Percentiles rank a stretch among this genome's conserved stretches.
Conservation (phyloP, 1,140 invertebrate species). For the Drosophila lacteicornis region DNA sequence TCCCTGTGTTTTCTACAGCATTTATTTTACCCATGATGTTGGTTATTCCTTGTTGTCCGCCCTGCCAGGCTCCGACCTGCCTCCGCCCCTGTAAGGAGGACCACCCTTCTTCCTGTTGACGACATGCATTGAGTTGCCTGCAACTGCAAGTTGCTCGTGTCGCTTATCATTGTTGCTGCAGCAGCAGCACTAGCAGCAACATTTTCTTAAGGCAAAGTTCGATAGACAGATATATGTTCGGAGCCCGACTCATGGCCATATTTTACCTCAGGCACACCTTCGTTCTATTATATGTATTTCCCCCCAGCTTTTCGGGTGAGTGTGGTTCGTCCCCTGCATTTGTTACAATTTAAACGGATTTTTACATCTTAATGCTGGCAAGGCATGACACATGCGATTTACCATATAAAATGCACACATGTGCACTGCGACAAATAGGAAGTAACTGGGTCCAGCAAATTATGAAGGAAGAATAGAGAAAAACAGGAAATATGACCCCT, state of each 20-base stretch:
- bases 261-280: constrained; percentile 18
- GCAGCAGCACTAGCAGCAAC: constrained; percentile 32
- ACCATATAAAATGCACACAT: constrained; percentile 44
- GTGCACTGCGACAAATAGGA: not conserved
- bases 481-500: too few relatives aligned
- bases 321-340: constrained; percentile 31
- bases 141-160: constrained; percentile 38
- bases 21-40: constrained; percentile 73
- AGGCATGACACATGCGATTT: constrained; percentile 60
- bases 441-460: too few relatives aligned
- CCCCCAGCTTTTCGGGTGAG: not conserved
- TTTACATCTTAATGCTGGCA: constrained; percentile 60
- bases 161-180: constrained; percentile 73
- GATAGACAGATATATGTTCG: constrained; percentile 53
- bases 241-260: constrained; percentile 55
- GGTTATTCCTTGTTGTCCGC: constrained; percentile 56
- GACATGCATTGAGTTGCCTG: constrained; percentile 53
- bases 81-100: constrained; percentile 2
- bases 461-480: not conserved
- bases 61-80: constrained; percentile 47
- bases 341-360: constrained; percentile 75
- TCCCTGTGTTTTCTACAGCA: constrained; percentile 67
- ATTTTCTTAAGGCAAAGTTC: constrained; percentile 65
- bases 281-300: not conserved
- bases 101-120: constrained; percentile 47